phyloP scores from a whole-genome alignment of 2,888 invertebrate species.

The Leistus spinibarbis region DNA sequence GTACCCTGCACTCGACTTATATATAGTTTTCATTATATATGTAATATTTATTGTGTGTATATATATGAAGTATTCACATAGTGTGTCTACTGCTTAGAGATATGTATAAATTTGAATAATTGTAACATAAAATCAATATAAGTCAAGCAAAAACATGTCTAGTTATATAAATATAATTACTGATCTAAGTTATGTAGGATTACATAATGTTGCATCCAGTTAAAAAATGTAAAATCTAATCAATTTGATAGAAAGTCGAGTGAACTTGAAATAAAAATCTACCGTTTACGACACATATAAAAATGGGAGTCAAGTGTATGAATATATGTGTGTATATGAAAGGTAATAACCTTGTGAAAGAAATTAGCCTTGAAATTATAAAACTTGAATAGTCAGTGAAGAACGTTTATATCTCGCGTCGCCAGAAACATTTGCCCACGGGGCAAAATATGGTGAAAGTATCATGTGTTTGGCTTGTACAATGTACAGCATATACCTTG shows the following conservation, averaged over 20 bases:
- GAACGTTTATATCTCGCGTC: neutral
- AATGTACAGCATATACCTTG: no score
- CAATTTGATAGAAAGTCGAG: neutral
- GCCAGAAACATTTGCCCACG: neutral
- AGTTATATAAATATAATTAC: no score
- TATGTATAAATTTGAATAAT: no score
- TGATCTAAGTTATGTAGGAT: no score
- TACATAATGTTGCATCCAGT: no score
- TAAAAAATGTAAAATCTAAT: neutral
- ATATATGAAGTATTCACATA: no score
- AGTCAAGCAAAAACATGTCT: no score
- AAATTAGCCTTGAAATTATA: slow-evolving; percentile 14
- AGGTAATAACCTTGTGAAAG: slow-evolving; percentile 15
- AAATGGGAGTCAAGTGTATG: neutral
- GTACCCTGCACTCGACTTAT: no score
- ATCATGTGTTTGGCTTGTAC: neutral
- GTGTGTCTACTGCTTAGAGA: no score
- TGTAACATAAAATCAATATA: no score
- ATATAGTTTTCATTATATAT: no score
- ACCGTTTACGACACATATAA: neutral
- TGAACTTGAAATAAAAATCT: neutral
- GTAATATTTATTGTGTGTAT: no score
- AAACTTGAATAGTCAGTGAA: slow-evolving; percentile 6
- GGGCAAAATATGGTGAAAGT: slow-evolving; percentile 16
- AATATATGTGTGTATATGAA: neutral